Base-by-base conservation (phyloP, 2,888 invertebrate species). In the Apodemia hepburni region DNA sequence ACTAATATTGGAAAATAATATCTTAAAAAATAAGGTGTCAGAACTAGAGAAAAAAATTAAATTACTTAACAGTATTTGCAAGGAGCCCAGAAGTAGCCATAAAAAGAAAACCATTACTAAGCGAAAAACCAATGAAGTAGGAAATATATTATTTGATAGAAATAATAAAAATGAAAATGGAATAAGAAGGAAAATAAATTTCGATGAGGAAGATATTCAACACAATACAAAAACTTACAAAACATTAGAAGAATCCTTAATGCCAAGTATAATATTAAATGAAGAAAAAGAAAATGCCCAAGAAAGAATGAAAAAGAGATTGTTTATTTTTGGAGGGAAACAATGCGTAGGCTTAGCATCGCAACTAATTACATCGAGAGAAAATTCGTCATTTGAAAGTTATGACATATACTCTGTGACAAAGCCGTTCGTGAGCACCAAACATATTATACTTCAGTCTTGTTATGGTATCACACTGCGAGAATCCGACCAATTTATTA, bases 261-360 rank as follows among this genome's bases (percentile, higher is more conserved):
- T 38, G 22, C 17, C n/a, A 42, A 59, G n/a, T 15, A 33, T 29
- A 8, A 22, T 4, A 51, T n/a, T 35, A 33, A 45, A 59, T 18
- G 22, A 47, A 18, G 33, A 17, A 12, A 29, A 49, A 12, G 8
- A 12, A 17, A 9, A n/a, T 5, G 1, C 18, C 7, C 27, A 62
- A 35, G 61, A 51, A 17, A 11, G 22, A 22, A 18, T 2, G 18
- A 17, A 51, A 11, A 51, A 51, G 11, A 17, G 51, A 17, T 2
- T 64, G 18, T 49, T 18, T 61, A 64, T 64, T 27, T 57, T 59
- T 51, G 64, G 64, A 29, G 61, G 61, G 11, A 59, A 61, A 17
- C 61, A 61, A 61, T 64, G 61, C 17, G 42, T 61, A 15, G 64
- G 64, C 9, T 12, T 64, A 2, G 51, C 59, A 22, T 64, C 59